Evolutionary conservation across 2,888 invertebrate species (phyloP).

Genomic region (Papilio demoleus): DNA sequence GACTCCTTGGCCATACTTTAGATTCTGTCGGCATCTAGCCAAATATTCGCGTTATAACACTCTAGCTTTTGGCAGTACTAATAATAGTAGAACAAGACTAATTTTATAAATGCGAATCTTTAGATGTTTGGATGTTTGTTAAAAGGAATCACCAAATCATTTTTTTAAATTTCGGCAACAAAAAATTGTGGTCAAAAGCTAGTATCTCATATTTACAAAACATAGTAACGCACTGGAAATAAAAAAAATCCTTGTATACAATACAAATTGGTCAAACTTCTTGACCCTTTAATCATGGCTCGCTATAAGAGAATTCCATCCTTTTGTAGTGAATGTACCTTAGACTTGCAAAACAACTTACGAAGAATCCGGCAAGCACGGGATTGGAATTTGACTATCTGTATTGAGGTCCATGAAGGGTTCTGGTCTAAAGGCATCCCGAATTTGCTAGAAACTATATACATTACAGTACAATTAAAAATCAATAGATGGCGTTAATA

Average conservation of each 20-base stretch:
- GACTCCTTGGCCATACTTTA: too few species aligned
- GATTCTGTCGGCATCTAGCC: too few species aligned
- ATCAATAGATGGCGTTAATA: not conserved
- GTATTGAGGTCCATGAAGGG: not conserved
- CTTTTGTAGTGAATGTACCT: conserved; percentile 34
- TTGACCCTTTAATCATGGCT: conserved; percentile 17
- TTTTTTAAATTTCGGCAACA: too few species aligned
- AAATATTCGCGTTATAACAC: too few species aligned
- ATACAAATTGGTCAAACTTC: conserved; percentile 12
- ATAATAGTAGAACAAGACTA: too few species aligned
- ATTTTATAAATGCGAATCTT: too few species aligned
- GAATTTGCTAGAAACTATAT: not conserved
- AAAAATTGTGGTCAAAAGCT: too few species aligned
- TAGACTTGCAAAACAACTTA: conserved; percentile 18
- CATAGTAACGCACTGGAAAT: too few species aligned
- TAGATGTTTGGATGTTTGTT: too few species aligned
- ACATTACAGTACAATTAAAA: not conserved
- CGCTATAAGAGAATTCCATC: conserved; percentile 28
- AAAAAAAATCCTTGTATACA: conserved; percentile 3
- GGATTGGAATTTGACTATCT: conserved; percentile 12
- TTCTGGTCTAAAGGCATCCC: not conserved
- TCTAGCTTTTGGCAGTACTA: too few species aligned
- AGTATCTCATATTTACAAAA: too few species aligned
- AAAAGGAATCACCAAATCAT: too few species aligned
- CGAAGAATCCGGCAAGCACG: conserved; percentile 13